Evolutionary conservation across 2,797 vertebrate species (phyloP).

Genomic region (Anabacerthia variegaticeps): DNA sequence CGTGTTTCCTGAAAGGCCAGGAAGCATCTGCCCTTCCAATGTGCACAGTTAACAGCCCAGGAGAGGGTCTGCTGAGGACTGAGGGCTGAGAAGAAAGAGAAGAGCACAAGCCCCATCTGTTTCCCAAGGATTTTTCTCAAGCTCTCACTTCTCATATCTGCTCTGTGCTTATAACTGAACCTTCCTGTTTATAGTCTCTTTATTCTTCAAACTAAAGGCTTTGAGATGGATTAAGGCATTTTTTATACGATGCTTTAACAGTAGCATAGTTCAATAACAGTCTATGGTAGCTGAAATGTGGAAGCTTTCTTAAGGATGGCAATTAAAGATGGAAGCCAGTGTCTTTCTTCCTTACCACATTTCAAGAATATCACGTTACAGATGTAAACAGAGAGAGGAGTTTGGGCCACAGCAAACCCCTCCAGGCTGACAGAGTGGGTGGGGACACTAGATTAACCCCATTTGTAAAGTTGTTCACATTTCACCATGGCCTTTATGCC

Average conservation of each 20-base stretch:
- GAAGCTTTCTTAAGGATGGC: background rate
- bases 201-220: background rate
- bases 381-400: background rate
- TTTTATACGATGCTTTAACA: background rate
- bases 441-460: background rate
- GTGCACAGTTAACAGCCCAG: background rate
- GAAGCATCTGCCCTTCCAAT: constrained; percentile 16
- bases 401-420: background rate
- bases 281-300: background rate
- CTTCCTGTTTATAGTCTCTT: background rate
- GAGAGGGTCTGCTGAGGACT: constrained; percentile 9
- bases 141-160: background rate
- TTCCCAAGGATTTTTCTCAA: constrained; percentile 29
- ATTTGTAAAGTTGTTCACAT: background rate
- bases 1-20: background rate
- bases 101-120: constrained; percentile 24
- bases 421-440: background rate
- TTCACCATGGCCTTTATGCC: background rate
- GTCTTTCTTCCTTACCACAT: background rate
- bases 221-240: background rate
- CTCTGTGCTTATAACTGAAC: constrained; percentile 1
- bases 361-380: background rate
- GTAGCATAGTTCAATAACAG: background rate
- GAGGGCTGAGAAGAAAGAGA: constrained; percentile 31
- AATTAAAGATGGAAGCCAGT: background rate